Evolutionary conservation across 2,888 invertebrate species (phyloP), one percentile per base, ranked within the genome.

Genomic region (Abscondita cerata): DNA sequence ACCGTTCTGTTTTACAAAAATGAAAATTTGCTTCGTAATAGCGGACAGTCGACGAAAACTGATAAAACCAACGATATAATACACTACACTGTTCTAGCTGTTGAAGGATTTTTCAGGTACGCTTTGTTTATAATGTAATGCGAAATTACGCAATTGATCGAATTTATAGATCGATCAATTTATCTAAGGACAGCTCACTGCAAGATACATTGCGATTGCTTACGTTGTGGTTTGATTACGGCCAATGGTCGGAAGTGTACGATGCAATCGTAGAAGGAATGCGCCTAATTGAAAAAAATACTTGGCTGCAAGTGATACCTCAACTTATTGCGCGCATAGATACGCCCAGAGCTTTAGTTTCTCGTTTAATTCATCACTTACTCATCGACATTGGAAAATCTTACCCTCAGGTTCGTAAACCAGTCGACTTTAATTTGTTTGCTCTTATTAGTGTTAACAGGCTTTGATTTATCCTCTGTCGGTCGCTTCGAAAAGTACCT

Each of bases 301-400:
- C 97, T 1, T 99, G 99, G 99, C 84, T 99, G 8, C 98, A 99
- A 85, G 98, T 99, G 0, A 98, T 99, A 70, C 99, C 99, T 0
- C 99, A 99, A 78, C 83, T 99, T 25, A 99, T 99, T 68, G 98
- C 99, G 0, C 87, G 99, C 53, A 98, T 99, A 64, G 99, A 99
- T 76, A 96, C 96, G 0, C 93, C 93, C 0, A 85, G 96, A 33
- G 89, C 90, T 53, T 81, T 95, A 54, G 97, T 98, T 0, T 93
- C 94, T 0, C 89, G 93, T 64, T 83, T 98, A 41, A 96, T 99
- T 63, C 95, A 96, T 77, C 92, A 96, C 73, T 83, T 99, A 15
- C 83, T 99, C 13, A 94, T 96, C 62, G 98, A 98, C 74, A 96
- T 99, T 65, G 98, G 98, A 4, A 98, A 98, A 78, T 92, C 93